phyloP scores from a whole-genome alignment of 2,797 vertebrate genomes.

The Anabacerthia variegaticeps region DNA sequence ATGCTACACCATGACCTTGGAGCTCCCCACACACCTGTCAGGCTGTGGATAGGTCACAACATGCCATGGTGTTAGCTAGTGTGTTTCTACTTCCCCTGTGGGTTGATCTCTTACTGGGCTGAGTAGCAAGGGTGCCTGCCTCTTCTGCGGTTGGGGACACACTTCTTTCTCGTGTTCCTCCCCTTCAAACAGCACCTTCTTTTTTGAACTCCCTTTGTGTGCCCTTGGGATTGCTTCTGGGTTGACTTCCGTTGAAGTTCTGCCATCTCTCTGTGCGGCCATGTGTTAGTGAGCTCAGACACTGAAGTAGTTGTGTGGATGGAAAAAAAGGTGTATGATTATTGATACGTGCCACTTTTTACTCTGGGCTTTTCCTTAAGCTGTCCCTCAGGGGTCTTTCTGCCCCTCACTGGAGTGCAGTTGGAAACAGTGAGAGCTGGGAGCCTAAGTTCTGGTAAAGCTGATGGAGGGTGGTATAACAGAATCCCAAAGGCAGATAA shows the following conservation, averaged over 20 bases:
- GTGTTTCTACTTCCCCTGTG: neutral
- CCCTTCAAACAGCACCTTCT: neutral
- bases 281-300: neutral
- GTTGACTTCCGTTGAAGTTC: neutral
- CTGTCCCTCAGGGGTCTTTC: neutral
- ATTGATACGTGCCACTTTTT: neutral
- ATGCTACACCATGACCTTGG: fast-evolving
- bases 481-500: neutral
- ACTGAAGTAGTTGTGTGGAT: neutral
- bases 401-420: neutral
- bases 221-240: neutral
- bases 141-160: neutral
- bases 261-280: neutral
- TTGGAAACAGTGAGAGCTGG: neutral
- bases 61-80: fast-evolving
- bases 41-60: neutral
- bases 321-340: neutral
- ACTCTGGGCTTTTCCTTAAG: neutral
- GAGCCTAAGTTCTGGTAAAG: neutral
- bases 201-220: neutral
- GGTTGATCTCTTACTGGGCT: neutral
- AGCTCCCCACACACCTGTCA: fast-evolving
- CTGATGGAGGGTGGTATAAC: neutral
- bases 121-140: neutral
- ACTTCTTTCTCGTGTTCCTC: neutral